Percentiles rank a stretch among this genome's conserved stretches.
These are phyloP conservation scores for Sternarchorhynchus goeldii DNA, from an alignment of 2,797 vertebrate genomes.

Conservation along the genomic window DNA sequence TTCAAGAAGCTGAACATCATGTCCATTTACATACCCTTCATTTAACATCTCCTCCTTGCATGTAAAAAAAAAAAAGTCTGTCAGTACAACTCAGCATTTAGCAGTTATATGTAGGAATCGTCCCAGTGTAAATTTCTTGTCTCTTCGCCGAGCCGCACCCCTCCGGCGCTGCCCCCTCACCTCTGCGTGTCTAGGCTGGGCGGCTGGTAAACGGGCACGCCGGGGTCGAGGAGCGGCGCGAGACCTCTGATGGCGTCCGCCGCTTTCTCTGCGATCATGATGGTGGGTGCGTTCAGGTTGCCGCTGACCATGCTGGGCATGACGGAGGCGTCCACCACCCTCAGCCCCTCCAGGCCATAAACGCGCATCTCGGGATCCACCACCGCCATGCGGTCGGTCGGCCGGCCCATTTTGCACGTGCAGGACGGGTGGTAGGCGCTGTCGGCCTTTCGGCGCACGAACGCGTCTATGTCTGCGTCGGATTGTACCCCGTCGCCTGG, in stretches of 20 bases:
- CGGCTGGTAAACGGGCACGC: conserved; percentile 84
- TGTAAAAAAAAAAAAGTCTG: too few species aligned
- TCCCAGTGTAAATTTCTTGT: too few species aligned
- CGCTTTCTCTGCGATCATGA: conserved; percentile 97
- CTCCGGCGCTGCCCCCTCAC: conserved; percentile 56
- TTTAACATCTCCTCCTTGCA: too few species aligned
- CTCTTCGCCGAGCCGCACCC: too few species aligned
- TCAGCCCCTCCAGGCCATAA: conserved; percentile 85
- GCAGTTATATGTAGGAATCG: too few species aligned
- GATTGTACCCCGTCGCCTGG: conserved; percentile 82
- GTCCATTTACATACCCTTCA: too few species aligned
- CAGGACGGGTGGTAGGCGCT: conserved; percentile 96
- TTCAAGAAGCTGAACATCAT: too few species aligned
- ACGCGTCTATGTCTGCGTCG: conserved; percentile 90
- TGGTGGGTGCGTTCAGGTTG: conserved; percentile 93
- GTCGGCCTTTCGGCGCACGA: conserved; percentile 88
- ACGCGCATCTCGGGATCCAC: conserved; percentile 85
- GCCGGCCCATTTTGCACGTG: conserved; percentile 94
- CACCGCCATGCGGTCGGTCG: conserved; percentile 81
- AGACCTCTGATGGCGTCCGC: conserved; percentile 88
- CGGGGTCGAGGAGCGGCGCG: conserved; percentile 74
- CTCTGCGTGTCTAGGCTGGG: conserved; percentile 80
- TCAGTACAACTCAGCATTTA: too few species aligned
- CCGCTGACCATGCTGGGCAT: conserved; percentile 97
- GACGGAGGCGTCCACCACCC: conserved; percentile 94